phyloP scores from a whole-genome alignment of 2,888 invertebrate genomes.

The Tachina fera region DNA sequence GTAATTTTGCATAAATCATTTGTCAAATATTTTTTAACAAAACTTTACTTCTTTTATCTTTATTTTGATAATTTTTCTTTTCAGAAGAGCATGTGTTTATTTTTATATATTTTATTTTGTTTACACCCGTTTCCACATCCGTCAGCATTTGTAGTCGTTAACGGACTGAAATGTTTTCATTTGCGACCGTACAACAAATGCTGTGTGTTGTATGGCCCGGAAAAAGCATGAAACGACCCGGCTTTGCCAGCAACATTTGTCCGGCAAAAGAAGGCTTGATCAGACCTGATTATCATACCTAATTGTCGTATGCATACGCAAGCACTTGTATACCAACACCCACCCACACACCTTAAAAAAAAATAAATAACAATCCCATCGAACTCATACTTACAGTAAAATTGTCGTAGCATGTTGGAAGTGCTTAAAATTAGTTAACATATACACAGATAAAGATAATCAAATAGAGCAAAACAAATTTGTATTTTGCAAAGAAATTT shows the following conservation, averaged over 20 bases:
- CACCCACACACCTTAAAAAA: constrained; percentile 9
- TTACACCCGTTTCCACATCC: constrained; percentile 75
- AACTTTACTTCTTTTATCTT: constrained; percentile 18
- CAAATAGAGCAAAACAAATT: constrained; percentile 22
- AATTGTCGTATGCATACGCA: background rate
- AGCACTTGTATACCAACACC: constrained; percentile 4
- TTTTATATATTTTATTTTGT: constrained; percentile 55
- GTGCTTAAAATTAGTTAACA: constrained; percentile 42
- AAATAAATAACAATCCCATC: background rate
- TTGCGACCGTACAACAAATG: constrained; percentile 58
- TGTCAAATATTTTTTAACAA: constrained; percentile 39
- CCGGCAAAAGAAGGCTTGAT: constrained; percentile 25
- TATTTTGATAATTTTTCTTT: constrained; percentile 33
- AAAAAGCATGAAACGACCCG: constrained; percentile 37
- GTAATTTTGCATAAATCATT: constrained; percentile 26
- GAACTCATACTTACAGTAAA: constrained; percentile 20
- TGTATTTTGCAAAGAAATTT: constrained; percentile 43
- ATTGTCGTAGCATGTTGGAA: constrained; percentile 10
- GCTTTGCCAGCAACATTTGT: constrained; percentile 44
- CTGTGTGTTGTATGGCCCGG: constrained; percentile 44
- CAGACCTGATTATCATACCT: constrained; percentile 35
- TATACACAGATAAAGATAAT: background rate
- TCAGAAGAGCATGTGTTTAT: constrained; percentile 62
- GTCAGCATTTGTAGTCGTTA: constrained; percentile 76
- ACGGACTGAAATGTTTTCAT: constrained; percentile 74